Evolutionary conservation across 2,113 vertebrate species (phyloP).

Genomic region (Panurus biarmicus): DNA sequence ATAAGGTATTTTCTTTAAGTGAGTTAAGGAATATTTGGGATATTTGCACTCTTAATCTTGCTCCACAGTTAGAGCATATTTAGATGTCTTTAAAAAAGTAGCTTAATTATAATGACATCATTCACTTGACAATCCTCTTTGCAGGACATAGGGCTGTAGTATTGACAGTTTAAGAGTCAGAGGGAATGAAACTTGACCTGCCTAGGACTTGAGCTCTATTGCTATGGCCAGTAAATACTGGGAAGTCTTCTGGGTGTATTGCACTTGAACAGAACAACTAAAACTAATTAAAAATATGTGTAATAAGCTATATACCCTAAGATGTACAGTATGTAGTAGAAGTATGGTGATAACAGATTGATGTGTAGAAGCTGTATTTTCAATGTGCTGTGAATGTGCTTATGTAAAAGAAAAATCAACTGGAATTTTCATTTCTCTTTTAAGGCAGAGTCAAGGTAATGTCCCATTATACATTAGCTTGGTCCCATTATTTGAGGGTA

Average conservation of each 20-base stretch:
- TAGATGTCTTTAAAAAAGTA: not conserved
- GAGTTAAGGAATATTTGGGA: not conserved
- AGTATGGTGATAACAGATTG: not conserved
- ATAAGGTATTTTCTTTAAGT: not conserved
- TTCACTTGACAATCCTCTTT: not conserved
- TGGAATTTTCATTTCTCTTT: not conserved
- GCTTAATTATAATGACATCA: not conserved
- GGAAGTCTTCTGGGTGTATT: not conserved
- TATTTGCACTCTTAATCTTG: not conserved
- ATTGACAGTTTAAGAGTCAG: not conserved
- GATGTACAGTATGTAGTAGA: not conserved
- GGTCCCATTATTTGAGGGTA: not conserved
- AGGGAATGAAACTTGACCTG: not conserved
- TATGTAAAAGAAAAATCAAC: not conserved
- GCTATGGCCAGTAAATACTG: not conserved
- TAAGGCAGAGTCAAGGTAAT: not conserved
- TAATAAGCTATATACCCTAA: not conserved
- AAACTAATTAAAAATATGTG: not conserved
- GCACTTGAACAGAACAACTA: not conserved
- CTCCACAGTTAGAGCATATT: not conserved
- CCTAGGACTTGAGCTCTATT: not conserved
- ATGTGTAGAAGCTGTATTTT: not conserved
- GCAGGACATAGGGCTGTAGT: not conserved
- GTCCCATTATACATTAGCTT: not conserved
- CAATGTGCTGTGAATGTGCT: not conserved